A percentile compares a stretch with the other conserved stretches of the same genome.
These are phyloP conservation scores for Luehdorfia chinensis DNA, from an alignment of 1,140 invertebrate species.

Conservation along the genomic window DNA sequence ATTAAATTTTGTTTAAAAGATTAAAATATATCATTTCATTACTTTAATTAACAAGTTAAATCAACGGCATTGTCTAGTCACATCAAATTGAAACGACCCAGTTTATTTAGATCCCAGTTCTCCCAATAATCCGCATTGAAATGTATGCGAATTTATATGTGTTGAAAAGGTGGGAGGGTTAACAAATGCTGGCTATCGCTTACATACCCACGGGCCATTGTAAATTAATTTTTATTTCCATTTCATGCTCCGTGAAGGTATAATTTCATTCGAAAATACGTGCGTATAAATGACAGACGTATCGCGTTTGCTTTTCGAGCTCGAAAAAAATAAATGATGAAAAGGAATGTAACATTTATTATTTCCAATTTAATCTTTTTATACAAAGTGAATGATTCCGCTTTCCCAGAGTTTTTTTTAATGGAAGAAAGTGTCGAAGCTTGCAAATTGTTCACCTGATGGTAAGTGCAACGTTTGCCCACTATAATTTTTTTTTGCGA, in stretches of 20 bases:
- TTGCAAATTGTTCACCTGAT: too few relatives aligned
- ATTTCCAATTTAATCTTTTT: too few relatives aligned
- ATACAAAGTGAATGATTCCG: too few relatives aligned
- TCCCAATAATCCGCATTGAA: not conserved
- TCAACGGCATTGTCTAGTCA: slow-evolving; percentile 15
- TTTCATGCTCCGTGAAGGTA: slow-evolving; percentile 13
- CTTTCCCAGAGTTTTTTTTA: too few relatives aligned
- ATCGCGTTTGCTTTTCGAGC: not conserved
- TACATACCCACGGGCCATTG: slow-evolving; percentile 12
- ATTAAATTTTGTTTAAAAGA: slow-evolving; percentile 1
- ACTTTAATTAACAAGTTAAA: slow-evolving; percentile 14
- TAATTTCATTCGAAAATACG: slow-evolving; percentile 17
- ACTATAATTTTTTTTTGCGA: too few relatives aligned
- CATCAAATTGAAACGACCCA: slow-evolving; percentile 12
- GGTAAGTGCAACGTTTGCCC: too few relatives aligned
- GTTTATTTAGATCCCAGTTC: slow-evolving; percentile 1
- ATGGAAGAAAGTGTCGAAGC: too few relatives aligned
- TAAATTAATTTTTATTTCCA: slow-evolving; percentile 17
- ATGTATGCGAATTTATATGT: not conserved
- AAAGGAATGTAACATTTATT: too few relatives aligned
- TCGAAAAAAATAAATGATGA: not conserved
- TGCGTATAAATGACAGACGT: not conserved
- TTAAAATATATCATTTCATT: slow-evolving; percentile 7
- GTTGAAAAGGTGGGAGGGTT: slow-evolving; percentile 5
- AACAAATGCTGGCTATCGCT: slow-evolving; percentile 9